phyloP scores from a whole-genome alignment of 2,797 vertebrate species.

The Lacerta agilis region DNA sequence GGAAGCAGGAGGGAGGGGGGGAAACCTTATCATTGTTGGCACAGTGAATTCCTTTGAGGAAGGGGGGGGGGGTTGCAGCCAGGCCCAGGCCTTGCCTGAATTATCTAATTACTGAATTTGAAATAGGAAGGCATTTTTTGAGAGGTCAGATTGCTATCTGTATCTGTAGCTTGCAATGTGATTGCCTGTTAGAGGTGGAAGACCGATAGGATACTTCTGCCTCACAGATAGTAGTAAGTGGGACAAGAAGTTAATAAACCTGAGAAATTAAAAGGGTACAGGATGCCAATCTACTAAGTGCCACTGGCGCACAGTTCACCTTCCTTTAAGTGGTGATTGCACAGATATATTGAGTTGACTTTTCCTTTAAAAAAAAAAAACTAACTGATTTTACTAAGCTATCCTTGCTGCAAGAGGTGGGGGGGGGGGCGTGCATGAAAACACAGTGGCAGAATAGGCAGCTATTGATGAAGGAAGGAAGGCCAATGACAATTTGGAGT shows the following conservation, averaged over 20 bases:
- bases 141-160: constrained; percentile 38
- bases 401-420: neutral
- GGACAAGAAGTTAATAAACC: neutral
- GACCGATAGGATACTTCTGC: neutral
- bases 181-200: neutral
- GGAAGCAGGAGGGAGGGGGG: too few relatives aligned
- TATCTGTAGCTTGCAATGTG: neutral
- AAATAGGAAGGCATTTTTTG: constrained; percentile 5
- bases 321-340: neutral
- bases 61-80: neutral
- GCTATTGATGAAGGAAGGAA: neutral
- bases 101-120: constrained; percentile 22
- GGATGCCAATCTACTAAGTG: neutral
- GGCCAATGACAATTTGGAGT: neutral
- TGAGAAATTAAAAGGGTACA: constrained; percentile 19
- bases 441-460: neutral
- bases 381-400: neutral
- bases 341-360: neutral
- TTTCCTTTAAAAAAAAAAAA: too few relatives aligned
- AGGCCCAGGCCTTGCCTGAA: neutral
- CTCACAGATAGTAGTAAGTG: neutral
- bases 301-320: too few relatives aligned
- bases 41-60: neutral
- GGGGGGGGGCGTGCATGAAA: neutral
- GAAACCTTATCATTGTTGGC: neutral